These are phyloP conservation scores for Lymantria monacha DNA, from an alignment of 2,888 invertebrate genomes.

Conservation along the genomic window DNA sequence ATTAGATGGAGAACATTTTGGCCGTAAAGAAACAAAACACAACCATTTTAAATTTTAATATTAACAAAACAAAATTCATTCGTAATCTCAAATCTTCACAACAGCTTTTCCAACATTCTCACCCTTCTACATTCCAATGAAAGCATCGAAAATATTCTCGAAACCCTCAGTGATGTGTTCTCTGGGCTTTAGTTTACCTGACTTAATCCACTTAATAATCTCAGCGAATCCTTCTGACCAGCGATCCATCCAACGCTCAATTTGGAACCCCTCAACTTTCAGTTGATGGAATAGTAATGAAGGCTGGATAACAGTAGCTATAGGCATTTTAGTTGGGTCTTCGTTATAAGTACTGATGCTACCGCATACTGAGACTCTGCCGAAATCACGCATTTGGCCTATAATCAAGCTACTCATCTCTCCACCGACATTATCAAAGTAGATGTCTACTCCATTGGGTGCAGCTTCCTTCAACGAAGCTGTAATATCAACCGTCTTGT, in stretches of 20 bases:
- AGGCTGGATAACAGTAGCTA: too few species aligned
- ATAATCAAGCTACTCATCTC: constrained; percentile 82
- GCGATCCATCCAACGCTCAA: constrained; percentile 71
- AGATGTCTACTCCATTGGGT: constrained; percentile 87
- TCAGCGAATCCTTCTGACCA: constrained; percentile 82
- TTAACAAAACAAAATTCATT: too few species aligned
- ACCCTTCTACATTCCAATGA: constrained; percentile 81
- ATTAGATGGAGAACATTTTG: too few species aligned
- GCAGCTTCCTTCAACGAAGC: constrained; percentile 70
- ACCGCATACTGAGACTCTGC: too few species aligned
- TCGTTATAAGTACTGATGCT: too few species aligned
- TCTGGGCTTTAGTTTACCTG: constrained; percentile 83
- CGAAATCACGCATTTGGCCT: too few species aligned
- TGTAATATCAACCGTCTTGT: too few species aligned
- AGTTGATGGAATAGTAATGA: too few species aligned
- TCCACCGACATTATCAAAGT: constrained; percentile 89
- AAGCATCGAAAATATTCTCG: constrained; percentile 85
- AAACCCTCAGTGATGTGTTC: constrained; percentile 86
- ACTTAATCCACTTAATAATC: constrained; percentile 81
- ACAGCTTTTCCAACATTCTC: constrained; percentile 59
- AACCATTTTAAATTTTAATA: too few species aligned
- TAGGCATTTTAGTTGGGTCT: too few species aligned
- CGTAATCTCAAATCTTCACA: background rate
- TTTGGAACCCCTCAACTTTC: constrained; percentile 84
- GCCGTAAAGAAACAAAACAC: too few species aligned